These are phyloP conservation scores for Mormyrus hasselquistii DNA, from an alignment of 2,797 vertebrate genomes.

Conservation along the genomic window DNA sequence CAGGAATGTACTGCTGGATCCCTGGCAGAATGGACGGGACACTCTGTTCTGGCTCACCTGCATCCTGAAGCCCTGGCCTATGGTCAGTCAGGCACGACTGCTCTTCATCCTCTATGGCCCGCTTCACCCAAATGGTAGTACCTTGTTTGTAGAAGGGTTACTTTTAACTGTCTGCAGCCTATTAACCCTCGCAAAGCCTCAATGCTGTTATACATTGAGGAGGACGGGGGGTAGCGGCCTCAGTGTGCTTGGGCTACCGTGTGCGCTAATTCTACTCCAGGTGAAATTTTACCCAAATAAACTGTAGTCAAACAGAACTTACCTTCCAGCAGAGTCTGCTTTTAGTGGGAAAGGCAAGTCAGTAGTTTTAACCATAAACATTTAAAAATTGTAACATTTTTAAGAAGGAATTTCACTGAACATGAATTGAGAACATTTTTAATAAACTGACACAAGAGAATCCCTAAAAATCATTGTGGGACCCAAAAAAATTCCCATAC, in stretches of 20 bases:
- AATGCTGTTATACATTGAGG: neutral
- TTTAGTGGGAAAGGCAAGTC: neutral
- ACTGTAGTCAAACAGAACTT: neutral
- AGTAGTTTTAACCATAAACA: neutral
- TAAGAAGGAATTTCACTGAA: neutral
- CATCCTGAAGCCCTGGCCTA: constrained; percentile 82
- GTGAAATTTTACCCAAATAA: neutral
- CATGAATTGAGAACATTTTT: neutral
- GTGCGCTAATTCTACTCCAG: neutral
- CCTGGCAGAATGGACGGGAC: constrained; percentile 58
- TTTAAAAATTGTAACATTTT: neutral
- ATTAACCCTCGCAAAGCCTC: neutral
- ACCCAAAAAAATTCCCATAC: neutral
- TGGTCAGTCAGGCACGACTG: constrained; percentile 79
- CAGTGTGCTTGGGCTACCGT: neutral
- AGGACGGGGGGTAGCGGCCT: neutral
- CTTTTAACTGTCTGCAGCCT: neutral
- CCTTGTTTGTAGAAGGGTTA: neutral
- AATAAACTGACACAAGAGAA: neutral
- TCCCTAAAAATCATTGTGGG: neutral
- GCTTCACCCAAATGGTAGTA: constrained; percentile 63
- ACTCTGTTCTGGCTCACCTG: constrained; percentile 75
- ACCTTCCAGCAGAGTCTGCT: neutral
- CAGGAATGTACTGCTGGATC: constrained; percentile 72
- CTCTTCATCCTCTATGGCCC: constrained; percentile 85